Evolutionary conservation across 2,888 invertebrate species (phyloP), one percentile per base, ranked within the genome.

Genomic region (Tetranychus piercei): DNA sequence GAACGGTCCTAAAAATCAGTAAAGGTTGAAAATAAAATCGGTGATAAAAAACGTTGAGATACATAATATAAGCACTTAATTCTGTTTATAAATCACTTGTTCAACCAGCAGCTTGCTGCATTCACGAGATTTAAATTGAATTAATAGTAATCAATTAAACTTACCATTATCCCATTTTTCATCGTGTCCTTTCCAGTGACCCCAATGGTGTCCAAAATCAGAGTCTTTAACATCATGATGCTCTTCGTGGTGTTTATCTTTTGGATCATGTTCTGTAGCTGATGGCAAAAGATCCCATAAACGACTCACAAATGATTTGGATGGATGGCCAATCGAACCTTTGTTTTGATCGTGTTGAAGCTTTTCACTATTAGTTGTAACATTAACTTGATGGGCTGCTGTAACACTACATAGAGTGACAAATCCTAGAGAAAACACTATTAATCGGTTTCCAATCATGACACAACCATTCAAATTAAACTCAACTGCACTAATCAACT

Each of bases 171-270:
- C 55, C 55, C 55, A 55, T 55, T 55, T 55, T 15, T 55, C 55
- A 55, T 55, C 55, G 55, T 55, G 55, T 20, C 69, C 69, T 23
- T 69, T 69, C 69, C 69, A 69, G 11, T 23, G 20, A 11, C 69
- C 69, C 69, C 69, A 69, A 22, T 69, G 69, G 34, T 69, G 69
- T 6, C 69, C 69, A 20, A 22, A 69, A 69, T 69, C 69, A 8
- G 20, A 18, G 34, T 69, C 69, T n/a, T n/a, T 69, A 11, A 69
- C 34, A 22, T 20, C 69, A 69, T 69, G 69, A 22, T 20, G 22
- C 20, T 69, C 69, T 22, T 69, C 69, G 20, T 69, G 69, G 22
- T 69, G 69, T 23, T 69, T 69, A 69, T 69, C 69, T 20, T 66
- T 18, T 23, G 69, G 69, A 23, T 23, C 7, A 20, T 69, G 69